phyloP scores from a whole-genome alignment of 2,113 vertebrate genomes.

The Barnardius zonarius region DNA sequence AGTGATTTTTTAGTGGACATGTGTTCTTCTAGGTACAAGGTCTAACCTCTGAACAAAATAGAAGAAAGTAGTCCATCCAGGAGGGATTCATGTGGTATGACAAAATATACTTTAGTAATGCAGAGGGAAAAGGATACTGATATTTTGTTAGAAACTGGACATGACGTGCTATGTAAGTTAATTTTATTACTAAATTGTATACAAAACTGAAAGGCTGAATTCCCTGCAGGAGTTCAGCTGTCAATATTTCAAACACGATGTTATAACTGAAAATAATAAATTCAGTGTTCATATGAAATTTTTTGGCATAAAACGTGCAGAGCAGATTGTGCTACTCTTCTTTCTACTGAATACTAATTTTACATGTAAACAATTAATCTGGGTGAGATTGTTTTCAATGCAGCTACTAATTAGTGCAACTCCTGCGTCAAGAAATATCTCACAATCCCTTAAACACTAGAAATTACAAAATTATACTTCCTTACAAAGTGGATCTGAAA shows the following conservation, averaged over 20 bases:
- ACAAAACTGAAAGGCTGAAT: not conserved
- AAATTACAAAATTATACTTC: not conserved
- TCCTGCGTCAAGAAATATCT: not conserved
- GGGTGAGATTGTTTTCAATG: not conserved
- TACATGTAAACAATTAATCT: not conserved
- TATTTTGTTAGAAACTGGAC: not conserved
- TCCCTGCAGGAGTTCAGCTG: not conserved
- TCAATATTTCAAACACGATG: not conserved
- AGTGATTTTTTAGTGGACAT: not conserved
- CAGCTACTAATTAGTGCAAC: not conserved
- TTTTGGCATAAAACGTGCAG: not conserved
- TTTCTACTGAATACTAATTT: not conserved
- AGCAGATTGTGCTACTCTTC: not conserved
- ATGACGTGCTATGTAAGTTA: not conserved
- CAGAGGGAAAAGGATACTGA: not conserved
- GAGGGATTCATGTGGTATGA: not conserved
- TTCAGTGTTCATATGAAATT: not conserved
- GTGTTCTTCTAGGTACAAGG: not conserved
- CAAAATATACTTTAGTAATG: not conserved
- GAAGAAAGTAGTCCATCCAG: not conserved
- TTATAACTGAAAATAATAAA: not conserved
- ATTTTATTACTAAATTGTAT: conserved; percentile 23
- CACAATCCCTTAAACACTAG: not conserved
- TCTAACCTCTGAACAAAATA: not conserved
- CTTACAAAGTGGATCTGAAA: not conserved